Base-by-base conservation (phyloP, 2,113 vertebrate species). In the Urocolius indicus region DNA sequence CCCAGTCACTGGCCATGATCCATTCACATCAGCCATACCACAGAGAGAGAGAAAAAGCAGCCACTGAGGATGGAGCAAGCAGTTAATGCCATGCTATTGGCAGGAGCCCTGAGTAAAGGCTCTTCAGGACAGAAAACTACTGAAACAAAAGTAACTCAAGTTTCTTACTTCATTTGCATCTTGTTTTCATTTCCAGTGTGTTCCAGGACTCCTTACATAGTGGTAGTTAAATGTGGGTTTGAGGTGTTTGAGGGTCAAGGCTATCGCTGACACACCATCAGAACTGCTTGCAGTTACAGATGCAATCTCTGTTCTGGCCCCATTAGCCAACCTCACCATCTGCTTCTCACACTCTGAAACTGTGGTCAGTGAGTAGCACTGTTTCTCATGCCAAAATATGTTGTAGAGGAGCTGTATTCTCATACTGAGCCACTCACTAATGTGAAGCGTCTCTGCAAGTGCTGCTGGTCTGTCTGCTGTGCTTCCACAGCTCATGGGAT, bases 361-460 rank as follows among this genome's bases (percentile, higher is more conserved):
- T 49, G 23, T 17, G 27, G n/a, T 55, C 46, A 34, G 27, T 7
- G 26, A 30, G 63, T 13, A 66, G 68, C 16, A 19, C 61, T 74
- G 9, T 63, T 62, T 41, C 36, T 79, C 12, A 2, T 5, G 34
- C 18, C 17, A 17, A 61, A 59, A 21, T 45, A 10, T 2, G 13
- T 38, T 41, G 27, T 16, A 65, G 63, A 51, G n/a, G 32, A 59
- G 29, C 76, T 43, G 48, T 72, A 16, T 21, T 43, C 69, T 76
- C 32, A 2, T 32, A 13, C 41, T 21, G 36, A 57, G 48, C 27
- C 0, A 0, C 58, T 58, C 45, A 52, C 55, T 6, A 8, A 23
- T 16, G 52, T 10, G 2, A 8, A 65, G 18, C 5, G 0, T 55
- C 74, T 7, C 4, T 7, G 5, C 0, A 3, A 34, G 36, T 51